Evolutionary conservation across 2,888 invertebrate genomes (phyloP), one percentile per base, ranked within the genome.

Genomic region (Mythimna vitellina): DNA sequence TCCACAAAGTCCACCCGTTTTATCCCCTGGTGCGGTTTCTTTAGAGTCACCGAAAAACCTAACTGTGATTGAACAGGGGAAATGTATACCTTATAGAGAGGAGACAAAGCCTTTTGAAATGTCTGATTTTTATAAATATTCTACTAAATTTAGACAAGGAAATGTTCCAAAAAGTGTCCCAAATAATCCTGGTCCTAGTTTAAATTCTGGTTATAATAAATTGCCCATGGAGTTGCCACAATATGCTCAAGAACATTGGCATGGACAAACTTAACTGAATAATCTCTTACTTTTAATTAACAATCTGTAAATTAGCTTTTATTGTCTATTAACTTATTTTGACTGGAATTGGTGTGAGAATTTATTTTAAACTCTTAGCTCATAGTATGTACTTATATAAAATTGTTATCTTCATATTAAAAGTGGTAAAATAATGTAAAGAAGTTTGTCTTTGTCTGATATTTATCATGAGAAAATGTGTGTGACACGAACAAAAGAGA

Each of bases 91-190:
- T 0, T 99, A 98, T 90, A 97, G 98, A 88, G 99, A 99, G 95
- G 98, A 99, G 71, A 98, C 98, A 0, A 99, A 99, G 92, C 99
- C 99, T 5, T 99, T 99, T 95, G 99, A 99, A 96, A 99, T 99
- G 98, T 98, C 99, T 0, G 99, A 99, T 93, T 99, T 99, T 93
- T 99, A 99, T 93, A 99, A 99, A 94, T 99, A 99, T 93, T 99
- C 99, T 66, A 99, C 99, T 8, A 99, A 99, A 92, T 99, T 98
- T 92, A 97, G 99, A 78, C 97, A 98, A 88, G 90, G 91, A 3
- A 93, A 90, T 88, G 87, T 88, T 69, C 93, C 92, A 63, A 95
- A 94, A 78, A 86, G 87, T 54, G 82, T 89, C 3, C 78, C 89
- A 53, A 88, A 89, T 8, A 92, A 89, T 75, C 90, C 92, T 49